Evolutionary conservation across 2,113 vertebrate genomes (phyloP), one percentile per base, ranked within the genome.

Genomic region (Varanus komodoensis): DNA sequence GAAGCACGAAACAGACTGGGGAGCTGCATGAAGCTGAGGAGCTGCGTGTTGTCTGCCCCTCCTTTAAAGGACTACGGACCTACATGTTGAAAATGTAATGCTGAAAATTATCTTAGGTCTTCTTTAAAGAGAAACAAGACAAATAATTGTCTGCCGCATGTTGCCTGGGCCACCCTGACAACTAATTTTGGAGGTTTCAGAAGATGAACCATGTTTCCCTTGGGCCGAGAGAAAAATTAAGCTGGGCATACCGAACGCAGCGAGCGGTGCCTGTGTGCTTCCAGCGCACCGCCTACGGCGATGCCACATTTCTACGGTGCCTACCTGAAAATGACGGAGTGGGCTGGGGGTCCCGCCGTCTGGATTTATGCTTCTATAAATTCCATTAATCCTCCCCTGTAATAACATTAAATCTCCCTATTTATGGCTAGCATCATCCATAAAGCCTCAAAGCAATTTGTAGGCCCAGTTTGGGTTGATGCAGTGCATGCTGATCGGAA

Each of bases 391-490:
- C 32, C 64, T 68, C 74, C 85, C 67, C 50, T 80, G 86, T 73
- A 88, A 87, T 85, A 88, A 91, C 74, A 80, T 84, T 88, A 88
- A 87, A 91, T 89, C 48, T 78, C 78, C 64, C 81, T 87, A 71
- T 79, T 78, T 88, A 69, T 73, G 75, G 64, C 74, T 32, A 14
- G 74, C 73, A 29, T 88, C 38, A 7, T 79, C 83, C 81, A 88
- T 87, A 91, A 79, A 88, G 50, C 64, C 19, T 14, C 86, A 84
- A 79, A 64, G 74, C 52, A 48, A 87, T 91, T 91, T 91, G 69
- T 48, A 69, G 61, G 67, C 82, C 17, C 17, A 6, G 64, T 78
- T 68, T 64, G 71, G 29, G 3, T 29, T 34, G 61, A 29, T 87
- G 12, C 69, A 67, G 79, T 54, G 25, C 69, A 75, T 74, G 57